Conservation (phyloP, 2,797 vertebrate genomes). For the Cyprinella venusta region DNA sequence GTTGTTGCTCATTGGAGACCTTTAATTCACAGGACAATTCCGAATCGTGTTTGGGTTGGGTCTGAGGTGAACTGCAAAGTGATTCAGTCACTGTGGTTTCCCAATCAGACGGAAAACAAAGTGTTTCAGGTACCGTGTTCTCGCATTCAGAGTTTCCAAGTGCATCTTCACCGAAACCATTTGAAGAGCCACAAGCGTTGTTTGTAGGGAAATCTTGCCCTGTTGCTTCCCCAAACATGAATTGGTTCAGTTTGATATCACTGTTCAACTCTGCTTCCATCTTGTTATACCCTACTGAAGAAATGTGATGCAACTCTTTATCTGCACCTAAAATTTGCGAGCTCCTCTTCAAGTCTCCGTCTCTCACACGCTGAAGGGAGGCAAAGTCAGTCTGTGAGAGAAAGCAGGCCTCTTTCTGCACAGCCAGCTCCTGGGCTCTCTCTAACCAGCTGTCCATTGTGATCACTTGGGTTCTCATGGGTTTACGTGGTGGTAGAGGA, state of each 20-base stretch:
- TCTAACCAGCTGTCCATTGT: conserved; percentile 78
- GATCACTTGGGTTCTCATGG: conserved; percentile 67
- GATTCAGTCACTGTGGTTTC: conserved; percentile 58
- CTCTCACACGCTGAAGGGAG: conserved; percentile 70
- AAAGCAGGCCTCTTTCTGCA: conserved; percentile 80
- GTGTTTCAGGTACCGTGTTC: conserved; percentile 41
- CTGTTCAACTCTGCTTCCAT: conserved; percentile 61
- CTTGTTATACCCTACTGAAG: conserved; percentile 55
- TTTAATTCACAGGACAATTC: conserved; percentile 43
- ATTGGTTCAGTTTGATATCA: conserved; percentile 72
- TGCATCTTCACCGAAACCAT: conserved; percentile 39
- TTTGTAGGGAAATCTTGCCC: conserved; percentile 56
- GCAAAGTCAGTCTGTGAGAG: conserved; percentile 79
- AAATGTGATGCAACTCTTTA: conserved; percentile 61
- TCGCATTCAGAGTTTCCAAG: conserved; percentile 46
- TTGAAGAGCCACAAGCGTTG: conserved; percentile 23
- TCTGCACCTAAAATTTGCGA: conserved; percentile 51
- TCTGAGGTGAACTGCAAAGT: conserved; percentile 55
- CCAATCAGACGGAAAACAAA: conserved; percentile 57
- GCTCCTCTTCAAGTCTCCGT: conserved; percentile 66
- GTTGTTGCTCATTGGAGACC: conserved; percentile 9
- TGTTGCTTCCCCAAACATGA: conserved; percentile 66
- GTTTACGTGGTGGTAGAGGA: conserved; percentile 74
- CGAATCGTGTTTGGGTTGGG: conserved; percentile 28
- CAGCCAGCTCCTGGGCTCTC: conserved; percentile 78